These are phyloP conservation scores for Girardinus metallicus DNA, from an alignment of 2,797 vertebrate genomes.

Conservation along the genomic window DNA sequence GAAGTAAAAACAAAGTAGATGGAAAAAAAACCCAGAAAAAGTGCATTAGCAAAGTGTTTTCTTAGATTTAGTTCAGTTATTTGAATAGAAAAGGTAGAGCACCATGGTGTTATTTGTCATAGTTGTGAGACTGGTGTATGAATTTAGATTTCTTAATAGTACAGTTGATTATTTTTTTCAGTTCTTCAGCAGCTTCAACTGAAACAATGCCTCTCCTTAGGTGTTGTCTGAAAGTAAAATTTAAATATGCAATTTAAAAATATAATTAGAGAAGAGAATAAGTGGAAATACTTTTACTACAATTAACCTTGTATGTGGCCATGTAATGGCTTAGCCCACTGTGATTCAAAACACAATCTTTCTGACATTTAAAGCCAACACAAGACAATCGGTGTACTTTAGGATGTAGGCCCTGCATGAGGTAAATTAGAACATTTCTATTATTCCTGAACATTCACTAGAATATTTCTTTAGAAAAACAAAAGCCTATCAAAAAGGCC, in stretches of 20 bases:
- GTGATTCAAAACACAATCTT: constrained; percentile 83
- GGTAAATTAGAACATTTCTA: constrained; percentile 83
- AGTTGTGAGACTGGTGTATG: constrained; percentile 60
- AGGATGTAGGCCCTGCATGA: constrained; percentile 77
- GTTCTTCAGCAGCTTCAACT: constrained; percentile 48
- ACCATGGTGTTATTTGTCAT: constrained; percentile 60
- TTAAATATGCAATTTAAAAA: constrained; percentile 78
- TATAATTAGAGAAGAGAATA: constrained; percentile 79
- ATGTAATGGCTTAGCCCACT: constrained; percentile 84
- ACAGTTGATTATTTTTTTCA: constrained; percentile 39
- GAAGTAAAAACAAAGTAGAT: constrained; percentile 19
- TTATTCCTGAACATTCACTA: constrained; percentile 78
- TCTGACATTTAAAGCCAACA: constrained; percentile 83
- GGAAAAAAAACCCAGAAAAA: constrained; percentile 16
- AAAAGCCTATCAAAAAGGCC: constrained; percentile 74
- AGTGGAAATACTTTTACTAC: constrained; percentile 80
- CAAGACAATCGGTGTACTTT: constrained; percentile 77
- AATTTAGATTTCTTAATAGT: constrained; percentile 64
- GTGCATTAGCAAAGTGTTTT: constrained; percentile 46
- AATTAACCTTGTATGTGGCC: constrained; percentile 88
- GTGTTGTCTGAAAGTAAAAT: constrained; percentile 77
- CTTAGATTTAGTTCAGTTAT: constrained; percentile 61
- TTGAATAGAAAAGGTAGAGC: constrained; percentile 56
- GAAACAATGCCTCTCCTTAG: constrained; percentile 74
- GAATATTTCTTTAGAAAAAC: constrained; percentile 71